Conservation (phyloP, 1,140 invertebrate species). For the Anagrus nilaparvatae region DNA sequence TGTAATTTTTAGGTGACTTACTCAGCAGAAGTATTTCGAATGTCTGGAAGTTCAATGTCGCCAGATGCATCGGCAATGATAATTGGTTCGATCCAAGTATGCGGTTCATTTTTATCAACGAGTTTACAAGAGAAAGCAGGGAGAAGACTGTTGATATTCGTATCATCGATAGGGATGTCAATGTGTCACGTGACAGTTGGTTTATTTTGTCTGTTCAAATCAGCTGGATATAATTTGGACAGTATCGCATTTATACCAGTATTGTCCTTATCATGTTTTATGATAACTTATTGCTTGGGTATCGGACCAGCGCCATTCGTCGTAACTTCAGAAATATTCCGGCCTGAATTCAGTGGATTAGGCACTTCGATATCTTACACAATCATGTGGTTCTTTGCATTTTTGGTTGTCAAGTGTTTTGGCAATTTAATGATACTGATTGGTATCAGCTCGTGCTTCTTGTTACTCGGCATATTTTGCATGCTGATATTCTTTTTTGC, state of each 20-base stretch:
- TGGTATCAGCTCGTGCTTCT: slow-evolving; percentile 33
- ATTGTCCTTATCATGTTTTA: slow-evolving; percentile 42
- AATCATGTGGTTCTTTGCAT: slow-evolving; percentile 43
- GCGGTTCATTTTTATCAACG: slow-evolving; percentile 40
- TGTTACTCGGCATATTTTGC: slow-evolving; percentile 23
- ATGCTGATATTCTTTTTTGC: slow-evolving; percentile 21
- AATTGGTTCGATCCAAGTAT: slow-evolving; percentile 35
- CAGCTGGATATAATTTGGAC: slow-evolving; percentile 22
- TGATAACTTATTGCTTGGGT: slow-evolving; percentile 43
- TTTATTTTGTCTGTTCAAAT: slow-evolving; percentile 37
- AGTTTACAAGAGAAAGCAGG: slow-evolving; percentile 50
- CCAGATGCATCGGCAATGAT: slow-evolving; percentile 46
- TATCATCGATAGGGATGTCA: slow-evolving; percentile 40
- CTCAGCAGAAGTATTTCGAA: slow-evolving; percentile 48
- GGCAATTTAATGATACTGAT: slow-evolving; percentile 21
- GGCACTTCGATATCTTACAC: slow-evolving; percentile 41
- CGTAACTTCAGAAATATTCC: slow-evolving; percentile 53
- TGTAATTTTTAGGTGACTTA: slow-evolving; percentile 35
- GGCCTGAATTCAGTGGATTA: slow-evolving; percentile 37
- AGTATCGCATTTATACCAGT: slow-evolving; percentile 44
- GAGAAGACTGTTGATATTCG: slow-evolving; percentile 44
- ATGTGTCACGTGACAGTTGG: slow-evolving; percentile 35
- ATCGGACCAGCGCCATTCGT: slow-evolving; percentile 48
- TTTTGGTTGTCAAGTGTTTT: slow-evolving; percentile 46
- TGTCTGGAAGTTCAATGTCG: slow-evolving; percentile 37